Base-by-base conservation (phyloP, 2,888 invertebrate species). In the Lingula anatina region DNA sequence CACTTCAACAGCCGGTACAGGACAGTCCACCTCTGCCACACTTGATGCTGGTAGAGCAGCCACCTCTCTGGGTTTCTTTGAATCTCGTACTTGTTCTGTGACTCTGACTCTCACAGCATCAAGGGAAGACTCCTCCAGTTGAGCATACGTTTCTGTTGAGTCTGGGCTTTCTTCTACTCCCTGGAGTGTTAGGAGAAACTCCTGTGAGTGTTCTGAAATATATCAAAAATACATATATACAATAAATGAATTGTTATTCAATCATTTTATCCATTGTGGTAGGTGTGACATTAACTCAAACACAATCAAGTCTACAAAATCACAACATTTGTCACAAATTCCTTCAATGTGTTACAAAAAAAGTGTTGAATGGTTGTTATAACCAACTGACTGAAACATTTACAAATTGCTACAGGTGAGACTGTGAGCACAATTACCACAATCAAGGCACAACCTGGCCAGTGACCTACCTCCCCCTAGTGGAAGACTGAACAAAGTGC, bases 401-500 rank as follows among this genome's bases (percentile, higher is more conserved):
- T n/a, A n/a, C n/a, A n/a, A n/a, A n/a, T n/a, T n/a, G n/a, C n/a
- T n/a, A n/a, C n/a, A n/a, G n/a, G n/a, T n/a, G n/a, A n/a, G n/a
- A n/a, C n/a, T n/a, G n/a, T n/a, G n/a, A n/a, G n/a, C n/a, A n/a
- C n/a, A n/a, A n/a, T n/a, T n/a, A n/a, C n/a, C n/a, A n/a, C n/a
- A n/a, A n/a, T n/a, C n/a, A n/a, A n/a, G n/a, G n/a, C n/a, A n/a
- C n/a, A n/a, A n/a, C n/a, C n/a, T n/a, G n/a, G n/a, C n/a, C n/a
- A n/a, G 7, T 26, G 9, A 36, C 47, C 50, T 48, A 66, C 71
- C 66, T 57, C 55, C 51, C 35, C 57, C 55, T 15, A 68, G 46
- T 20, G 56, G 55, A 50, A 66, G 66, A 36, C 57, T 56, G 18
- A 72, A 43, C 27, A 70, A 55, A 25, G 68, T 56, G 26, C 67